Percentiles rank a stretch among this genome's conserved stretches.
Conservation (phyloP, 2,797 vertebrate genomes). For the Enteromius argenteus region DNA sequence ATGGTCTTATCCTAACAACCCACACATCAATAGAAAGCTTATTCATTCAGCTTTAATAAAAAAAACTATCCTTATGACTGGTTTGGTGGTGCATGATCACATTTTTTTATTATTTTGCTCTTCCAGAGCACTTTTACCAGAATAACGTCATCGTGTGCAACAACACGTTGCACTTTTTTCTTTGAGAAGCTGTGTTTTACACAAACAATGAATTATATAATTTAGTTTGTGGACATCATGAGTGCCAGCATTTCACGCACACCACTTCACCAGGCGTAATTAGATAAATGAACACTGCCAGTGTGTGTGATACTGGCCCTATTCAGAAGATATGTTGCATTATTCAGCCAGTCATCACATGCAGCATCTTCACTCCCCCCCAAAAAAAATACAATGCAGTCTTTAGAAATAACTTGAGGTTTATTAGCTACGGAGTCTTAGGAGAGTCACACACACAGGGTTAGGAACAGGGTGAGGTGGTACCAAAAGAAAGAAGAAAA, state of each 20-base stretch:
- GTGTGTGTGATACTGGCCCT: conserved; percentile 8
- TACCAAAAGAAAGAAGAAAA: conserved; percentile 55
- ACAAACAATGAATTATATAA: conserved; percentile 16
- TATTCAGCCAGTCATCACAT: conserved; percentile 47
- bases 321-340: conserved; percentile 21
- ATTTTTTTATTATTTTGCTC: not conserved
- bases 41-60: not conserved
- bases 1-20: not conserved
- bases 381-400: conserved; percentile 44
- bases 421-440: conserved; percentile 71
- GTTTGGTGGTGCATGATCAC: not conserved
- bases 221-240: conserved; percentile 13
- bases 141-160: not conserved
- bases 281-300: conserved; percentile 30
- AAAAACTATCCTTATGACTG: not conserved
- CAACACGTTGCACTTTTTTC: not conserved
- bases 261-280: conserved; percentile 7
- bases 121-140: not conserved
- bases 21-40: not conserved
- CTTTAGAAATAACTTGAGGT: conserved; percentile 70
- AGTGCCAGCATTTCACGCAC: conserved; percentile 8
- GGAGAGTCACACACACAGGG: conserved; percentile 56
- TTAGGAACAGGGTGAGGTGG: conserved; percentile 56
- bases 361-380: not conserved
- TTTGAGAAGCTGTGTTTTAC: not conserved